A percentile compares a stretch with the other conserved stretches of the same genome.
phyloP scores from a whole-genome alignment of 2,888 invertebrate genomes.

The Ennomos quercinarius region DNA sequence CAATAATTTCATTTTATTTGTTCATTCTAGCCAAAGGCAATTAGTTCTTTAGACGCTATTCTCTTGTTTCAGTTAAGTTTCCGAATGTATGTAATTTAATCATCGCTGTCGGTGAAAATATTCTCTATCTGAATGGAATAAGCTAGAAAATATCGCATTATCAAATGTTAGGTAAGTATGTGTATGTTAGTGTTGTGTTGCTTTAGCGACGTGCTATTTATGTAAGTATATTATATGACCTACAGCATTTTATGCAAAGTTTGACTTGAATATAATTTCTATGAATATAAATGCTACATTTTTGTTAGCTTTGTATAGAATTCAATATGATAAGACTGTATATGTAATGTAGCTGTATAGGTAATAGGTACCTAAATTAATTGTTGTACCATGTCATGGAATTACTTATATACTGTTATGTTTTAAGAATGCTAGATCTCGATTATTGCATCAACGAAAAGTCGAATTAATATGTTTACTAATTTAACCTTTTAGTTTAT shows the following conservation, averaged over 20 bases:
- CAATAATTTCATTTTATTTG: constrained; percentile 69
- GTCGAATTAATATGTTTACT: constrained; percentile 5
- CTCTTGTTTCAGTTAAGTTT: constrained; percentile 44
- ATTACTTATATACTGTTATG: constrained; percentile 55
- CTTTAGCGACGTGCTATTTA: constrained; percentile 36
- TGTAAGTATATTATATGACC: constrained; percentile 24
- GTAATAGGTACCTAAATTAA: constrained; percentile 48
- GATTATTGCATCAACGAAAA: constrained; percentile 56
- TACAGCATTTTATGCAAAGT: constrained; percentile 50
- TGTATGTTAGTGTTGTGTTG: constrained; percentile 37
- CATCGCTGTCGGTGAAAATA: constrained; percentile 38
- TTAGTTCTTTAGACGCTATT: constrained; percentile 49
- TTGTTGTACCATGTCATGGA: constrained; percentile 57
- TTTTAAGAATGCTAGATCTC: constrained; percentile 81
- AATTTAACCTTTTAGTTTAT: constrained; percentile 19
- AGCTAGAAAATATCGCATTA: constrained; percentile 31
- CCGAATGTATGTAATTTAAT: constrained; percentile 36
- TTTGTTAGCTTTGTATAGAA: constrained; percentile 64
- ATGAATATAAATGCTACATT: constrained; percentile 46
- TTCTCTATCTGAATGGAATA: constrained; percentile 31
- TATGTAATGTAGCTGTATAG: constrained; percentile 54
- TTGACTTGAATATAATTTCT: constrained; percentile 42
- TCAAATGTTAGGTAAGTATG: constrained; percentile 28
- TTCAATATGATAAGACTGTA: constrained; percentile 73
- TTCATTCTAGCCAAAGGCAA: constrained; percentile 74